Evolutionary conservation across 1,140 invertebrate species (phyloP), one percentile per base, ranked within the genome.

Genomic region (Aphis craccivora): DNA sequence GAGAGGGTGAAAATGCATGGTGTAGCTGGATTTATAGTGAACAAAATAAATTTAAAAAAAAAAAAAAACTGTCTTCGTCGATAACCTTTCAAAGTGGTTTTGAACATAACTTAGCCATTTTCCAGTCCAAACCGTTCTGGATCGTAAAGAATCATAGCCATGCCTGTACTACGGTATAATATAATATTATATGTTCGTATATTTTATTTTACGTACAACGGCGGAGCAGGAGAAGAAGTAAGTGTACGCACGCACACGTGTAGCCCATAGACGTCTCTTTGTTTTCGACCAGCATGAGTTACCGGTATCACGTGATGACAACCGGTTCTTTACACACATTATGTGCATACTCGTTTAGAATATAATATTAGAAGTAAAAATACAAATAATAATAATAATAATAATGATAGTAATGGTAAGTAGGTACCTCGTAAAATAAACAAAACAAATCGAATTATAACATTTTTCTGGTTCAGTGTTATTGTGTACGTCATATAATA

Each of bases 301-400:
- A 84, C 43, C 60, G 90, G 67, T n/a, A 84, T 92, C 76, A 83
- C 67, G 91, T 83, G 76, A 92, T 92, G 76, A 92, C 91, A 92
- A 92, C 91, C 91, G 91, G 91, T 92, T 92, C 23, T 92, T 18
- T 18, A 51, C 45, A 48, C 90, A 51, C 91, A 25, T 91, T 67
- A 91, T 37, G 87, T 53, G 86, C n/a, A 22, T 5, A 48, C 87
- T 20, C 87, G 45, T 88, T 88, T 51, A 35, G n/a, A 88, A 88
- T 53, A 53, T 45, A 86, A 43, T 43, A 86, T 51, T 51, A n/a
- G 43, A 87, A 45, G 86, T 14, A n/a, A 48, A 87, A 48, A n/a
- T 20, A 87, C 7, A 55, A 89, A 53, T 9, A 35, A 53, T 88
- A 88, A 51, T 18, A 88, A 22, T 25, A 53, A 88, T 51, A 86